A percentile compares a stretch with the other conserved stretches of the same genome.
Evolutionary conservation across 2,888 invertebrate species (phyloP).

Genomic region (Cotesia congregata): DNA sequence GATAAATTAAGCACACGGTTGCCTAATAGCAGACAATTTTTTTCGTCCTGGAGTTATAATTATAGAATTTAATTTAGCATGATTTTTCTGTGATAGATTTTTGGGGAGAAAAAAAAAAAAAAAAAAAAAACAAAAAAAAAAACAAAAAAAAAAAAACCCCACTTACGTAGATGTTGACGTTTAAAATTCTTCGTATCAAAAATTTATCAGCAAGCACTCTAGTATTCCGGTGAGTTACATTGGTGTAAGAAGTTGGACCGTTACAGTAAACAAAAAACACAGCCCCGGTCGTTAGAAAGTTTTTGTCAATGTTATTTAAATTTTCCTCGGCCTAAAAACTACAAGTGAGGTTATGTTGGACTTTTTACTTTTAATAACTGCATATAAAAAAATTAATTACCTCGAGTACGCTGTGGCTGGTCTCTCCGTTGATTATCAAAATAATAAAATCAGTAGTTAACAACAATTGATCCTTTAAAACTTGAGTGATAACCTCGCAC

Average conservation of each 20-base stretch:
- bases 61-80: not conserved
- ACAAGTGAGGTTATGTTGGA: slow-evolving; percentile 32
- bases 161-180: slow-evolving; percentile 61
- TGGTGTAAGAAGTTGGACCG: slow-evolving; percentile 42
- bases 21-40: slow-evolving; percentile 52
- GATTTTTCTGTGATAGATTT: not conserved
- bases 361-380: not conserved
- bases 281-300: slow-evolving; percentile 58
- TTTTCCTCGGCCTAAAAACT: slow-evolving; percentile 58
- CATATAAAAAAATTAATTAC: slow-evolving; percentile 50
- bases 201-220: slow-evolving; percentile 58
- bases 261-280: slow-evolving; percentile 62
- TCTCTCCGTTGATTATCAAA: slow-evolving; percentile 60
- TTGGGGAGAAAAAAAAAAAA: not conserved
- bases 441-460: slow-evolving; percentile 62
- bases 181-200: slow-evolving; percentile 57
- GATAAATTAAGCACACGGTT: not conserved
- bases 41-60: slow-evolving; percentile 50
- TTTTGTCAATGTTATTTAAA: slow-evolving; percentile 57
- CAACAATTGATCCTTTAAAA: slow-evolving; percentile 49
- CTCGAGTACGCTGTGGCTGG: slow-evolving; percentile 54
- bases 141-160: too few species aligned
- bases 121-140: not conserved
- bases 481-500: slow-evolving; percentile 59
- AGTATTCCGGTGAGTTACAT: slow-evolving; percentile 53